These are phyloP conservation scores for Neotoxoptera formosana DNA, from an alignment of 1,140 invertebrate species.

Conservation along the genomic window DNA sequence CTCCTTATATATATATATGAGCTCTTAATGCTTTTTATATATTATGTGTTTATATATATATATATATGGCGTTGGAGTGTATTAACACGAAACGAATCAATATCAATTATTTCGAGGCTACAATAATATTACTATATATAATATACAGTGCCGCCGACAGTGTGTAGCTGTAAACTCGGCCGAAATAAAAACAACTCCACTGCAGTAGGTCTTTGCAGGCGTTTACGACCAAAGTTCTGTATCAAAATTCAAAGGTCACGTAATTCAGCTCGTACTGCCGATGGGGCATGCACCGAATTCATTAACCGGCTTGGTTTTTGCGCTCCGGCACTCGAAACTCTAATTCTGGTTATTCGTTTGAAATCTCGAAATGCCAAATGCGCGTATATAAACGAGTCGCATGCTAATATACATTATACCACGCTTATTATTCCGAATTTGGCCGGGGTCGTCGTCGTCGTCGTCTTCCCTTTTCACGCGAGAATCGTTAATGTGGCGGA, in stretches of 20 bases:
- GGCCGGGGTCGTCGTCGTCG: background rate
- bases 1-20: background rate
- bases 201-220: background rate
- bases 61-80: background rate
- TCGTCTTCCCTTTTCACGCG: background rate
- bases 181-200: background rate
- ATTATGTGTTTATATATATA: background rate
- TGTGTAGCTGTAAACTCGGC: background rate
- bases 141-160: background rate
- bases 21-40: background rate
- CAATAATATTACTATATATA: background rate
- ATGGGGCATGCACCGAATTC: constrained; percentile 34
- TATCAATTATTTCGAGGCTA: constrained; percentile 12
- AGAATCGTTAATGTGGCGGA: constrained; percentile 12
- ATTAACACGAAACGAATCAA: background rate
- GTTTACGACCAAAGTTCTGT: constrained; percentile 27
- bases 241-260: constrained; percentile 39
- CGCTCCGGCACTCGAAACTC: background rate
- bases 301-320: constrained; percentile 28
- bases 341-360: constrained; percentile 23
- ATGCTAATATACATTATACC: constrained; percentile 30
- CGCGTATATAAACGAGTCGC: constrained; percentile 9
- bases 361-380: constrained; percentile 39
- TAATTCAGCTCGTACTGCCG: constrained; percentile 15
- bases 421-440: constrained; percentile 17